Evolutionary conservation across 2,113 vertebrate genomes (phyloP).

Genomic region (Baryphthengus martii): DNA sequence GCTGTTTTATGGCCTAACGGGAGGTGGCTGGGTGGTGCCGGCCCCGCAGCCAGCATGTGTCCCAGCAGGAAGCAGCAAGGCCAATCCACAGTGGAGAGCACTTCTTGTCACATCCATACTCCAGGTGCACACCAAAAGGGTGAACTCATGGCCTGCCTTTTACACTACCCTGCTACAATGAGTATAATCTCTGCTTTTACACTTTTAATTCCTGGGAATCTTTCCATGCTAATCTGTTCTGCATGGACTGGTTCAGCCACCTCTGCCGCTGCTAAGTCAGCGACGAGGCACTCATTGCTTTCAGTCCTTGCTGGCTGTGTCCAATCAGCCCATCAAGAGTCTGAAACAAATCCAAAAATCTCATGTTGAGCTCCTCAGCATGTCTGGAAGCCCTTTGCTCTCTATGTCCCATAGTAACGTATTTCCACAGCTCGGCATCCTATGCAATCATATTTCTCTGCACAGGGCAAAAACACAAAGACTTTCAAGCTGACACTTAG

Average conservation of each 20-base stretch:
- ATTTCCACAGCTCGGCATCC: background rate
- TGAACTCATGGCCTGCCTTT: background rate
- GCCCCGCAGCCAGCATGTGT: background rate
- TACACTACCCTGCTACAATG: background rate
- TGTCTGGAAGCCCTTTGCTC: background rate
- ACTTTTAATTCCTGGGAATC: background rate
- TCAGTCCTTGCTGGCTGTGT: background rate
- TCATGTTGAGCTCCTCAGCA: background rate
- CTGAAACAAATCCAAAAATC: conserved; percentile 21
- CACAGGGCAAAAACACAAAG: background rate
- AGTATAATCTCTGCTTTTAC: background rate
- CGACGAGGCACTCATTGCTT: background rate
- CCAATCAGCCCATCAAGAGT: conserved; percentile 13
- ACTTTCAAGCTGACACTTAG: background rate
- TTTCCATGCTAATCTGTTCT: conserved; percentile 26
- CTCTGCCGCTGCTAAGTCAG: background rate
- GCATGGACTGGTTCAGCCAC: background rate
- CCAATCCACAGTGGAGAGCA: background rate
- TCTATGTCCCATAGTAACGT: background rate
- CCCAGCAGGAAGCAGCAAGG: background rate
- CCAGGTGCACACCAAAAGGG: background rate
- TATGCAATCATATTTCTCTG: background rate
- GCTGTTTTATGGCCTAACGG: background rate
- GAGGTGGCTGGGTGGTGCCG: background rate
- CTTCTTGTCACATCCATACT: background rate